Evolutionary conservation across 1,140 invertebrate genomes (phyloP).

Genomic region (Tigriopus japonicus): DNA sequence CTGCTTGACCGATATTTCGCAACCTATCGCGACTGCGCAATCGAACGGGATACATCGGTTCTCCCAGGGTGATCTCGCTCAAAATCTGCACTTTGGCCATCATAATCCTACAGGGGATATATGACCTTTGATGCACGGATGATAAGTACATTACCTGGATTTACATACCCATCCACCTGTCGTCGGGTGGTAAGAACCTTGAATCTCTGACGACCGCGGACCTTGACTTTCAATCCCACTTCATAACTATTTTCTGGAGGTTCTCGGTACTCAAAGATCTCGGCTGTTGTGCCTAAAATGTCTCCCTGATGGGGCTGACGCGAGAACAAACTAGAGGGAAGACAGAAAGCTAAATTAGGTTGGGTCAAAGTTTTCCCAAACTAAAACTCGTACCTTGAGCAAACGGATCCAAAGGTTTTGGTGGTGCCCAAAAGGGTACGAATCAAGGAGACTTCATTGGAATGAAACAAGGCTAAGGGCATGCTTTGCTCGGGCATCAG

Average conservation of each 20-base stretch:
- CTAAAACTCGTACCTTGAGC: no score
- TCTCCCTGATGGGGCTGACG: slow-evolving; percentile 12
- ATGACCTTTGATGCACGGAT: no score
- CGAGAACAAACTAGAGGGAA: slow-evolving; percentile 1
- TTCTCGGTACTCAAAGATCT: slow-evolving; percentile 42
- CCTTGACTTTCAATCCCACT: slow-evolving; percentile 32
- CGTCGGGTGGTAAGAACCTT: slow-evolving; percentile 30
- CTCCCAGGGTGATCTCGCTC: background rate
- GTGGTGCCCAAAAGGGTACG: slow-evolving; percentile 34
- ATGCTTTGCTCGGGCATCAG: slow-evolving; percentile 50
- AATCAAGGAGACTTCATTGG: slow-evolving; percentile 34
- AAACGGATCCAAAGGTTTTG: slow-evolving; percentile 40
- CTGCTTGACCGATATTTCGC: background rate
- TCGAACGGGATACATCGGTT: background rate
- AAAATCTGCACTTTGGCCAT: background rate
- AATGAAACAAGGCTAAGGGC: slow-evolving; percentile 41
- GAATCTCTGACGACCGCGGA: slow-evolving; percentile 45
- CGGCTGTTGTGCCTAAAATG: slow-evolving; percentile 44
- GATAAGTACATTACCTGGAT: no score
- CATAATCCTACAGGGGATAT: background rate
- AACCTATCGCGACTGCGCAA: background rate
- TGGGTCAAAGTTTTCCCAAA: slow-evolving; percentile 16
- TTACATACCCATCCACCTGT: slow-evolving; percentile 29
- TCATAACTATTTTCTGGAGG: slow-evolving; percentile 15
- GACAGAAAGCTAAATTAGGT: no score